phyloP scores from a whole-genome alignment of 2,888 invertebrate species.

The Pseudeuparius sepicola region DNA sequence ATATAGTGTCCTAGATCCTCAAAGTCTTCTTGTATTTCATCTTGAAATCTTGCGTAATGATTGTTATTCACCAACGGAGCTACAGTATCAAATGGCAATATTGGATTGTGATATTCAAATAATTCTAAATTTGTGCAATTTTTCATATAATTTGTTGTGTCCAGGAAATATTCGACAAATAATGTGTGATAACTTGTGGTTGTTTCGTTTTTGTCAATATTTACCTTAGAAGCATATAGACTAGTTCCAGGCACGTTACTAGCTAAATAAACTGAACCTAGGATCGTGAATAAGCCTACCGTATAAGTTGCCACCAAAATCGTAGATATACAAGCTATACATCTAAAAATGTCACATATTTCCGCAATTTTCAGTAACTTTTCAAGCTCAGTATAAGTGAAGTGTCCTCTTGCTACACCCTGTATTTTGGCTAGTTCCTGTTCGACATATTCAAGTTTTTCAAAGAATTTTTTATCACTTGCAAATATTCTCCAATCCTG shows the following conservation, averaged over 20 bases:
- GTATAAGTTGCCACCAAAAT: slow-evolving; percentile 52
- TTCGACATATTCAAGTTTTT: slow-evolving; percentile 60
- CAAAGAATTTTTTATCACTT: slow-evolving; percentile 63
- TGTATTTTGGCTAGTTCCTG: slow-evolving; percentile 62
- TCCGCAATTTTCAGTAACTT: slow-evolving; percentile 44
- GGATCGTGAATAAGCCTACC: slow-evolving; percentile 47
- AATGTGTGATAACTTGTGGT: no score
- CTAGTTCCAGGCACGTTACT: slow-evolving; percentile 44
- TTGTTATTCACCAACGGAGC: no score
- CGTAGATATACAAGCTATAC: slow-evolving; percentile 44
- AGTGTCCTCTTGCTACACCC: slow-evolving; percentile 65
- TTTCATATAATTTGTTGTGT: no score
- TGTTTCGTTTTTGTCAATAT: no score
- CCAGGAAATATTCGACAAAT: no score
- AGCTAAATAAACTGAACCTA: slow-evolving; percentile 48
- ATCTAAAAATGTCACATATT: slow-evolving; percentile 41
- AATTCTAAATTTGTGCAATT: no score
- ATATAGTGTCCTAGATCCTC: no score
- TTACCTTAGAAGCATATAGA: no score
- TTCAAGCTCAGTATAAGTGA: slow-evolving; percentile 70
- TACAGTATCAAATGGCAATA: no score
- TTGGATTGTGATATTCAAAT: no score
- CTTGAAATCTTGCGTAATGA: no score
- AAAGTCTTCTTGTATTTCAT: no score
- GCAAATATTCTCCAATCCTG: slow-evolving; percentile 85